Evolutionary conservation across 2,888 invertebrate species (phyloP).

Genomic region (Timema cristinae): DNA sequence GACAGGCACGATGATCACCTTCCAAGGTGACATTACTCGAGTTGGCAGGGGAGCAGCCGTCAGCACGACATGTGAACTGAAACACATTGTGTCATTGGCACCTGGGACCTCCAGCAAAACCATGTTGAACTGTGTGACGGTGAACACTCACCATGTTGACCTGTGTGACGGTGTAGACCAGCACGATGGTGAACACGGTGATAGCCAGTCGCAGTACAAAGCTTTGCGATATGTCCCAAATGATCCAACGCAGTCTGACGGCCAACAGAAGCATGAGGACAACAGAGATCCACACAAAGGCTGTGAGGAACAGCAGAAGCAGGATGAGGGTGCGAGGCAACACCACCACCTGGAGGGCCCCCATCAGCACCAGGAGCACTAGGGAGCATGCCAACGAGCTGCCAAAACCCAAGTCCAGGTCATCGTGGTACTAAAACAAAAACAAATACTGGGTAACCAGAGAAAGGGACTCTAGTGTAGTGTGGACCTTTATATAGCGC

Average conservation of each 20-base stretch:
- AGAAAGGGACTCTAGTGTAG: too few relatives aligned
- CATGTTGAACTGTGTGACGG: conserved; percentile 89
- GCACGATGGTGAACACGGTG: conserved; percentile 79
- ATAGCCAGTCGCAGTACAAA: conserved; percentile 79
- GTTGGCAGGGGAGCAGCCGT: conserved; percentile 48
- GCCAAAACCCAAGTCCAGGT: conserved; percentile 80
- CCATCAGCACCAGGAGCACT: conserved; percentile 67
- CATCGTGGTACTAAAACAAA: conserved; percentile 70
- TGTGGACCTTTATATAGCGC: too few relatives aligned
- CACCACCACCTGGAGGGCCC: conserved; percentile 73
- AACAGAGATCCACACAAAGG: conserved; percentile 87
- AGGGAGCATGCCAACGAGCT: conserved; percentile 76
- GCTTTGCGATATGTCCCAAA: conserved; percentile 81
- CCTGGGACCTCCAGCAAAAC: conserved; percentile 46
- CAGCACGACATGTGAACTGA: conserved; percentile 62
- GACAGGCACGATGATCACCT: conserved; percentile 71
- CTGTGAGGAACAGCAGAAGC: conserved; percentile 77
- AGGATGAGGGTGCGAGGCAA: conserved; percentile 81
- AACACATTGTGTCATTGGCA: conserved; percentile 46
- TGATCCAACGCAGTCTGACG: conserved; percentile 75
- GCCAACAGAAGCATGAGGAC: conserved; percentile 80
- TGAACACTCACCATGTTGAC: conserved; percentile 82
- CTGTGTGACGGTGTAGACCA: conserved; percentile 85
- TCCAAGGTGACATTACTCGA: conserved; percentile 53
- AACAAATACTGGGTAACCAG: not conserved